These are phyloP conservation scores for Passer domesticus DNA, from an alignment of 2,113 vertebrate species.

Conservation along the genomic window DNA sequence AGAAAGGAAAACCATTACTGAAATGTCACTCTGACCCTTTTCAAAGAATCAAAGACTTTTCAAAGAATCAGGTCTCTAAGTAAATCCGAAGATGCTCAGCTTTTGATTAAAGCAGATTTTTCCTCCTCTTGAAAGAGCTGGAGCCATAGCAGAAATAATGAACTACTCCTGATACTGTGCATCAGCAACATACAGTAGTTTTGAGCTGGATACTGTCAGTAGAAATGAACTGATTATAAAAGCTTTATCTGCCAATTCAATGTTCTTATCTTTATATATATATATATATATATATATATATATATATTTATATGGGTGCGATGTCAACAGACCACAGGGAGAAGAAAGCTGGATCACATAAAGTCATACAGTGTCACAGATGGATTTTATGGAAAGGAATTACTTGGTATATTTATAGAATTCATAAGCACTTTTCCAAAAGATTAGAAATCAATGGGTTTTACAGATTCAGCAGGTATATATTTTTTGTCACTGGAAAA, in stretches of 20 bases:
- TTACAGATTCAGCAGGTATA: background rate
- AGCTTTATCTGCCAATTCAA: no score
- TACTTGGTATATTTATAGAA: background rate
- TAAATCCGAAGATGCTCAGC: background rate
- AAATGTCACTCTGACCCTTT: conserved; percentile 27
- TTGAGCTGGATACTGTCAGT: background rate
- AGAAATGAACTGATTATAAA: background rate
- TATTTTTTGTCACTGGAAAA: background rate
- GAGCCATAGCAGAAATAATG: background rate
- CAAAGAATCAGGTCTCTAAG: background rate
- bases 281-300: background rate
- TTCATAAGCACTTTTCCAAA: background rate
- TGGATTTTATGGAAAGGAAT: background rate
- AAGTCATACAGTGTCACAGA: background rate
- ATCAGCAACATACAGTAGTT: background rate
- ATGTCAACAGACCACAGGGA: background rate
- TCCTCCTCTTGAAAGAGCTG: background rate
- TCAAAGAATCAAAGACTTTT: conserved; percentile 39
- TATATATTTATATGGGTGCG: no score
- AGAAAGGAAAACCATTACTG: conserved; percentile 23
- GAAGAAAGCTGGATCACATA: background rate
- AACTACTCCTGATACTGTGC: background rate
- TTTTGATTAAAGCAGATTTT: conserved; percentile 15
- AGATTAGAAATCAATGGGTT: background rate
- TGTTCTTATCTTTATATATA: background rate